Evolutionary conservation across 2,888 invertebrate species (phyloP).

Genomic region (Orthosia gothica): DNA sequence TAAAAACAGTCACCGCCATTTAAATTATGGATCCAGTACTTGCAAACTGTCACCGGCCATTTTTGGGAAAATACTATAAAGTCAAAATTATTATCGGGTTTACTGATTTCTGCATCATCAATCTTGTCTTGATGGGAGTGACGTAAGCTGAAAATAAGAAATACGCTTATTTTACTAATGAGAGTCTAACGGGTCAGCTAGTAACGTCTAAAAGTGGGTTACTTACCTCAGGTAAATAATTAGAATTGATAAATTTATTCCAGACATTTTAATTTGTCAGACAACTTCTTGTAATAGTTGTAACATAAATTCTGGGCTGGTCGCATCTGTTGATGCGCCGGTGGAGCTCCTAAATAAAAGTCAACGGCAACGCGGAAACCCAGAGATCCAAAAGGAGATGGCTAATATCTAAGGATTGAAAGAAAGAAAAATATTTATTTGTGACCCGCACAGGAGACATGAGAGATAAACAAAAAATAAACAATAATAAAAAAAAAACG

Average conservation of each 20-base stretch:
- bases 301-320: no score
- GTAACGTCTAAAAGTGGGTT: not conserved
- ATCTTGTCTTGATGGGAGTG: not conserved
- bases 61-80: not conserved
- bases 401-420: no score
- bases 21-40: not conserved
- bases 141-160: conserved; percentile 4
- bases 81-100: not conserved
- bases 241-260: not conserved
- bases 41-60: conserved; percentile 23
- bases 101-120: not conserved
- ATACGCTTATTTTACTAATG: not conserved
- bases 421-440: no score
- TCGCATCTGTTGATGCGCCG: no score
- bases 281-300: not conserved
- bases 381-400: no score
- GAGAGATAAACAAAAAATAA: no score
- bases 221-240: not conserved
- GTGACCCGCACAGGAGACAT: no score
- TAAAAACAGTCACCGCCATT: conserved; percentile 6
- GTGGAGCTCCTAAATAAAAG: no score
- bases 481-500: no score
- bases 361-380: no score
- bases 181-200: not conserved
- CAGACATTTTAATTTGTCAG: not conserved